phyloP scores from a whole-genome alignment of 2,797 vertebrate species.

The Galagoides demidoff region DNA sequence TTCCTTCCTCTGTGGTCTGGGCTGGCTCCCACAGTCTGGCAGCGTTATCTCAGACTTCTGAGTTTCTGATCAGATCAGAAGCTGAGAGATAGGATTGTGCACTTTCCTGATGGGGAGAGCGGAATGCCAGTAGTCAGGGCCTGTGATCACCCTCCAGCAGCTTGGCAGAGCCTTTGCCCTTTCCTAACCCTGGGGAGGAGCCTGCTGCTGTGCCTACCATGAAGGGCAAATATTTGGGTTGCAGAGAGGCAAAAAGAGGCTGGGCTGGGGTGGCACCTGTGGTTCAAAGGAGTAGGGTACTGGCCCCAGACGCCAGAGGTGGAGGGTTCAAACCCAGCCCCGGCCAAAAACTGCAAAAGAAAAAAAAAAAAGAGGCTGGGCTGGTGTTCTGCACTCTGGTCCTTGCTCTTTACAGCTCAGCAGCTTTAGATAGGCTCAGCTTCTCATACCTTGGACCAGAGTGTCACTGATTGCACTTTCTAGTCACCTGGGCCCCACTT shows the following conservation, averaged over 20 bases:
- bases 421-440: background rate
- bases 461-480: background rate
- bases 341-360: too few species aligned
- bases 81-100: background rate
- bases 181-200: background rate
- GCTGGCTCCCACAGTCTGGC: background rate
- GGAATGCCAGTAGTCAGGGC: background rate
- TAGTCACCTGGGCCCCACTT: background rate
- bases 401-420: background rate
- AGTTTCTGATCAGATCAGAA: conserved; percentile 31
- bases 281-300: too few species aligned
- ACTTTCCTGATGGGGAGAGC: background rate
- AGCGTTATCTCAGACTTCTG: background rate
- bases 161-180: background rate
- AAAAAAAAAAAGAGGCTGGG: background rate
- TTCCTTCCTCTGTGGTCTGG: background rate
- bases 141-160: background rate
- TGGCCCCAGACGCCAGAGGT: too few species aligned
- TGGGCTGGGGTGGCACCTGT: background rate
- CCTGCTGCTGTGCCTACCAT: background rate
- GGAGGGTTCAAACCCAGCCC: too few species aligned
- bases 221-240: background rate
- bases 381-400: too few species aligned
- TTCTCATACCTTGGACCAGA: background rate
- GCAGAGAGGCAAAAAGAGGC: background rate